These are phyloP conservation scores for Patella caerulea DNA, from an alignment of 2,888 invertebrate genomes.

Conservation along the genomic window DNA sequence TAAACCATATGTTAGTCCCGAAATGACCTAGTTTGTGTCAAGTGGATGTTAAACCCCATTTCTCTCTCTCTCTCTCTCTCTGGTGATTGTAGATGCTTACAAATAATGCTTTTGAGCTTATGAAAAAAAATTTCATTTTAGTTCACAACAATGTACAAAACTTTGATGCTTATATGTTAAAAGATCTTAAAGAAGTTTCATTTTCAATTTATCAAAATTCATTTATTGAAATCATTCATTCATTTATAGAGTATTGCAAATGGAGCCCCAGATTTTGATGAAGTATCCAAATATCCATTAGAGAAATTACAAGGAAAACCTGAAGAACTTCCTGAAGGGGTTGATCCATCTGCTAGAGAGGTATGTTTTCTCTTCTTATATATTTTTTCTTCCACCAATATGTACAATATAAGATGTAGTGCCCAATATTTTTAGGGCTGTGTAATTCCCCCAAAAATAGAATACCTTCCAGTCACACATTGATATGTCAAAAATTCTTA, in stretches of 20 bases:
- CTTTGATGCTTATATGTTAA: too few species aligned
- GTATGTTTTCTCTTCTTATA: slow-evolving; percentile 71
- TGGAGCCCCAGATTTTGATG: slow-evolving; percentile 54
- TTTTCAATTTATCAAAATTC: too few species aligned
- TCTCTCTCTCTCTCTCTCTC: too few species aligned
- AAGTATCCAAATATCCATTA: slow-evolving; percentile 76
- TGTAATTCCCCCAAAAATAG: too few species aligned
- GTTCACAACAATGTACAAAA: too few species aligned
- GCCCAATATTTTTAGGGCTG: background rate
- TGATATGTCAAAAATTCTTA: background rate
- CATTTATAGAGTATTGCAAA: slow-evolving; percentile 35
- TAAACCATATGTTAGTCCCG: too few species aligned
- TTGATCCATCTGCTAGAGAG: slow-evolving; percentile 90
- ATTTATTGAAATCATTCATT: background rate
- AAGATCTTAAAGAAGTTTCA: too few species aligned
- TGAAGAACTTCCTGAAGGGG: slow-evolving; percentile 84
- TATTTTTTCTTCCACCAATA: background rate
- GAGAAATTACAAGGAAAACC: slow-evolving; percentile 82
- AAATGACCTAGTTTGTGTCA: too few species aligned
- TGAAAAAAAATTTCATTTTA: too few species aligned
- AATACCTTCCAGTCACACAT: background rate
- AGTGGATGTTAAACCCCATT: too few species aligned
- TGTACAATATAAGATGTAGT: background rate
- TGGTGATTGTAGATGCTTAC: too few species aligned
- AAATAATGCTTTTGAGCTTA: too few species aligned